These are phyloP conservation scores for Dinocampus coccinellae DNA, from an alignment of 2,888 invertebrate species.

Conservation along the genomic window DNA sequence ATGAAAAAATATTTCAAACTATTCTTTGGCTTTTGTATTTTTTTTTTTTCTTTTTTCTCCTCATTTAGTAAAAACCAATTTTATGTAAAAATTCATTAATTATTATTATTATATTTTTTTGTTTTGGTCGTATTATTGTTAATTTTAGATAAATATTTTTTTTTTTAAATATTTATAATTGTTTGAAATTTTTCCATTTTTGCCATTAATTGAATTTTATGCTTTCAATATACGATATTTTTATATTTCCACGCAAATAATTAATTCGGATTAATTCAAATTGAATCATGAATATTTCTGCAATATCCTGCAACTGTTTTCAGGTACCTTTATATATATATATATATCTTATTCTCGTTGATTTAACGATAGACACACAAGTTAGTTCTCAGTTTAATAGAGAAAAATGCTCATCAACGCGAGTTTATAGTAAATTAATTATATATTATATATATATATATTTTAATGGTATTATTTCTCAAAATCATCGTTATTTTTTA, in stretches of 20 bases:
- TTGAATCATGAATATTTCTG: background rate
- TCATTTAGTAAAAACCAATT: background rate
- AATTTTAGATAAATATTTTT: slow-evolving; percentile 25
- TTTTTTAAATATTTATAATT: slow-evolving; percentile 15
- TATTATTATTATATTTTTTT: background rate
- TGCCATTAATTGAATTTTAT: background rate
- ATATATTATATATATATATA: background rate
- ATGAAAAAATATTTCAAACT: slow-evolving; percentile 60
- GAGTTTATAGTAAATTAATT: background rate
- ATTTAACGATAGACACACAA: background rate
- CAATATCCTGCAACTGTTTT: slow-evolving; percentile 11
- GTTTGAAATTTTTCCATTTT: slow-evolving; percentile 12
- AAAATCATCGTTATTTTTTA: too few relatives aligned
- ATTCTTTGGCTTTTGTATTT: slow-evolving; percentile 38
- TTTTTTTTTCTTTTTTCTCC: slow-evolving; percentile 10
- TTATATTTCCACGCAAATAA: background rate
- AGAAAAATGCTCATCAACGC: background rate
- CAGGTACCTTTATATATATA: slow-evolving; percentile 14
- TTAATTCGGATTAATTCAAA: slow-evolving; percentile 11
- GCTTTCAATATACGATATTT: background rate
- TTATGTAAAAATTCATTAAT: slow-evolving; percentile 17
- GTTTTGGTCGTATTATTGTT: background rate
- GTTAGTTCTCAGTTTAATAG: background rate
- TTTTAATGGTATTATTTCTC: background rate
- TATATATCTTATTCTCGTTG: slow-evolving; percentile 1